phyloP scores from a whole-genome alignment of 2,888 invertebrate species.

The Thalpophila matura region DNA sequence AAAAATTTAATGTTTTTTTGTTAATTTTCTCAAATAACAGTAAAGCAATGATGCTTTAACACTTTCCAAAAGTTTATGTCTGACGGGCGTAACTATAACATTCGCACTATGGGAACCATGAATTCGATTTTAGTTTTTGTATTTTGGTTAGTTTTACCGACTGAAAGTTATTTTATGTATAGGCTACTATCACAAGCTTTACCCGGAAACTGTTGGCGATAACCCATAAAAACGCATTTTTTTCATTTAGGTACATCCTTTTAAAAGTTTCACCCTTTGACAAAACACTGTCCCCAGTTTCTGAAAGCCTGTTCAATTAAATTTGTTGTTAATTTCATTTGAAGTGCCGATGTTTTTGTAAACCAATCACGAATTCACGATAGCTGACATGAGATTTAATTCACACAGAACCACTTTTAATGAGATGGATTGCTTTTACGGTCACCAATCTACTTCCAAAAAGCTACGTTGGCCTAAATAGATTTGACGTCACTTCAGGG shows the following conservation, averaged over 20 bases:
- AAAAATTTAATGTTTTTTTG: too few relatives aligned
- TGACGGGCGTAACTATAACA: too few relatives aligned
- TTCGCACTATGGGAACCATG: not conserved
- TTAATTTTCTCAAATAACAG: too few relatives aligned
- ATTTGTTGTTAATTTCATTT: too few relatives aligned
- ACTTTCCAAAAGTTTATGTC: too few relatives aligned
- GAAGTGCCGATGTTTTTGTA: too few relatives aligned
- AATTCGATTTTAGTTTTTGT: conserved; percentile 14
- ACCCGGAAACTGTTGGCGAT: not conserved
- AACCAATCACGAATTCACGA: too few relatives aligned
- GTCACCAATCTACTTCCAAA: not conserved
- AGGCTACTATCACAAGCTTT: conserved; percentile 1
- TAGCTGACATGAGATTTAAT: too few relatives aligned
- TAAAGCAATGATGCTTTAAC: too few relatives aligned
- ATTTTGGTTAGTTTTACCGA: not conserved
- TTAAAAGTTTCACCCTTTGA: conserved; percentile 9
- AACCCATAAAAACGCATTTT: not conserved
- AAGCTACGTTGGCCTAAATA: conserved; percentile 1
- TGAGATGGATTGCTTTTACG: not conserved
- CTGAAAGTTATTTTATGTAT: conserved; percentile 14
- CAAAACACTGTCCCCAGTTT: not conserved
- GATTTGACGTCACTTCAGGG: conserved; percentile 4
- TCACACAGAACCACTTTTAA: too few relatives aligned
- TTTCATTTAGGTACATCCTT: conserved; percentile 12
- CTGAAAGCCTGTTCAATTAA: too few relatives aligned